Conservation (phyloP, 1,140 invertebrate species). For the Hylaeus anthracinus region DNA sequence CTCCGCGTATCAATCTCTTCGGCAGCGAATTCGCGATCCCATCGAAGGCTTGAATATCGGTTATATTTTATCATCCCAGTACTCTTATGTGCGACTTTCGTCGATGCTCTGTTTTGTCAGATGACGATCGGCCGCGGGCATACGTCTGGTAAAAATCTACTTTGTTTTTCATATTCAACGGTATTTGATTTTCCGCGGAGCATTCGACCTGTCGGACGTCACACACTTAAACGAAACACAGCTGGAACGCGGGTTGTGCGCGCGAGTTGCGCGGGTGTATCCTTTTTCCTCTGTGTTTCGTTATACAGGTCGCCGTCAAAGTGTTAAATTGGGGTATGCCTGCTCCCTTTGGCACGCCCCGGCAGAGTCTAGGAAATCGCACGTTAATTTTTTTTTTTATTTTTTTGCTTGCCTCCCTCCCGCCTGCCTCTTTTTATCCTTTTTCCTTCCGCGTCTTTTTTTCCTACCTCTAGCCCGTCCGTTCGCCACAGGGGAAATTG, state of each 20-base stretch:
- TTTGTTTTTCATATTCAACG: neutral
- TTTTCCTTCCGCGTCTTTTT: constrained; percentile 23
- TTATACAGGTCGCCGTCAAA: constrained; percentile 40
- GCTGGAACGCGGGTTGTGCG: too few relatives aligned
- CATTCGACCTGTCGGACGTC: neutral
- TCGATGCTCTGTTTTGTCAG: too few relatives aligned
- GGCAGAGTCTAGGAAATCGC: constrained; percentile 57
- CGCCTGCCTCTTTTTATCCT: neutral
- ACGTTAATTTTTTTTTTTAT: constrained; percentile 50
- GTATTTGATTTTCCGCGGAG: constrained; percentile 12
- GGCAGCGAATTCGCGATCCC: too few relatives aligned
- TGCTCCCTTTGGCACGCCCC: constrained; percentile 47
- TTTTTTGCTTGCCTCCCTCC: neutral
- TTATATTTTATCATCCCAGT: too few relatives aligned
- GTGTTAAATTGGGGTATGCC: constrained; percentile 54
- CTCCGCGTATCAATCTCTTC: too few relatives aligned
- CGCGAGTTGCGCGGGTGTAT: neutral
- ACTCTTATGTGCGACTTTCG: too few relatives aligned
- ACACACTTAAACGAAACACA: neutral
- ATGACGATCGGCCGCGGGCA: too few relatives aligned
- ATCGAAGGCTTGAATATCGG: too few relatives aligned
- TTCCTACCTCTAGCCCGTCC: constrained; percentile 21
- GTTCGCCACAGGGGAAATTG: constrained; percentile 62
- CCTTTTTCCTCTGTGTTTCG: neutral
- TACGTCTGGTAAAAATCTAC: too few relatives aligned